Base-by-base conservation (phyloP, 2,888 invertebrate species). In the Eristalis pertinax region DNA sequence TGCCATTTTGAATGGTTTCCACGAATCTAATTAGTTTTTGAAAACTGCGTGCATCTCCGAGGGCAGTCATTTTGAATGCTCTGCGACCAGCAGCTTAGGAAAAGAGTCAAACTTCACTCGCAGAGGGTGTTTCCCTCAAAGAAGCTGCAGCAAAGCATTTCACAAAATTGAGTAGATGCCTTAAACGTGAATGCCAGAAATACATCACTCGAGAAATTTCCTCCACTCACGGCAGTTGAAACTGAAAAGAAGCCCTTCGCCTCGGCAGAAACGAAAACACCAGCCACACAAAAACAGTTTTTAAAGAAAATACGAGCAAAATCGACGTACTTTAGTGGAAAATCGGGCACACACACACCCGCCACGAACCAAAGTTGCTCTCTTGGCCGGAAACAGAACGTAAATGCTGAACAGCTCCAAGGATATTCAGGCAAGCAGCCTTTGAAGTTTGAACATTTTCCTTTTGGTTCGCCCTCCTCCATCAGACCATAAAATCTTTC, bases 401-500 rank as follows among this genome's bases (percentile, higher is more conserved):
- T 50, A 38, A 13, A 38, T 1, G 38, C 38, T 38, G 13, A 13
- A 13, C 38, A 38, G 13, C 38, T 13, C 38, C 8, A 43, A 43
- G n/a, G 15, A 43, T 43, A 43, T 43, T 4, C 15, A 43, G 50
- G 10, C 50, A 32, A 32, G 32, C 1, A 50, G 19, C 19, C 50
- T 50, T 50, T 50, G 50, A 50, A 50, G 50, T 50, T 24, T 32
- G 32, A 56, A 56, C 35, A 10, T 38, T 38, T n/a, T 41, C 41
- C 15, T 29, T 24, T 62, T 22, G 58, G 10, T 22, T n/a, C 15
- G 29, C n/a, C 32, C 38, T 64, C 35, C 43, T 62, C 26, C 22
- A 62, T 15, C 19, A 72, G 65, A 75, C 70, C 70, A 72, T 76
- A 80, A 64, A 68, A 81, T 38, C 29, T 62, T 29, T 65, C 29